phyloP scores from a whole-genome alignment of 2,113 vertebrate genomes.

The Megaleporinus macrocephalus region DNA sequence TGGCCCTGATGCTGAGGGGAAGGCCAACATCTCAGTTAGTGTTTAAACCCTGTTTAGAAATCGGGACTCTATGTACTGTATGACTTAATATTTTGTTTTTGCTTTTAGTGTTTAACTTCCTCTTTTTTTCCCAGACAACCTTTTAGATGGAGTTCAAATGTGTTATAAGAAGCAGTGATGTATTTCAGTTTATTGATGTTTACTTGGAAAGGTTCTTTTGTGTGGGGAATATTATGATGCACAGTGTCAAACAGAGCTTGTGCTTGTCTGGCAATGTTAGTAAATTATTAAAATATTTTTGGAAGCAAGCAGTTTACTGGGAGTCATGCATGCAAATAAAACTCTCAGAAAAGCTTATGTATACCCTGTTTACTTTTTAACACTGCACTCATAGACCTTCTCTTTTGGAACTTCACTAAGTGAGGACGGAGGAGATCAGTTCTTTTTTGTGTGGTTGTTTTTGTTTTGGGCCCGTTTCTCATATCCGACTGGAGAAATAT shows the following conservation, averaged over 20 bases:
- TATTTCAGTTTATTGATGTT: too few relatives aligned
- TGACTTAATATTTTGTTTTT: background rate
- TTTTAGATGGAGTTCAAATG: background rate
- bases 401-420: too few relatives aligned
- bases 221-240: too few relatives aligned
- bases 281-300: conserved; percentile 6
- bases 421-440: too few relatives aligned
- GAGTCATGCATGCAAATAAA: background rate
- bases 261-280: background rate
- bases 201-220: too few relatives aligned
- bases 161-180: background rate
- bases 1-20: background rate
- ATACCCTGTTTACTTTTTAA: background rate
- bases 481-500: too few relatives aligned
- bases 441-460: too few relatives aligned
- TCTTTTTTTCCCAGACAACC: background rate
- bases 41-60: background rate
- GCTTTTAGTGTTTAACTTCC: background rate
- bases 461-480: too few relatives aligned
- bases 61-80: background rate
- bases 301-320: background rate
- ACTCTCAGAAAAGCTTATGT: too few relatives aligned
- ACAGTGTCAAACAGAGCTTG: background rate
- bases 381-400: too few relatives aligned
- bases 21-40: background rate